Percentiles rank a stretch among this genome's conserved stretches.
Evolutionary conservation across 1,140 invertebrate genomes (phyloP).

Genomic region (Thaumetopoea pityocampa): DNA sequence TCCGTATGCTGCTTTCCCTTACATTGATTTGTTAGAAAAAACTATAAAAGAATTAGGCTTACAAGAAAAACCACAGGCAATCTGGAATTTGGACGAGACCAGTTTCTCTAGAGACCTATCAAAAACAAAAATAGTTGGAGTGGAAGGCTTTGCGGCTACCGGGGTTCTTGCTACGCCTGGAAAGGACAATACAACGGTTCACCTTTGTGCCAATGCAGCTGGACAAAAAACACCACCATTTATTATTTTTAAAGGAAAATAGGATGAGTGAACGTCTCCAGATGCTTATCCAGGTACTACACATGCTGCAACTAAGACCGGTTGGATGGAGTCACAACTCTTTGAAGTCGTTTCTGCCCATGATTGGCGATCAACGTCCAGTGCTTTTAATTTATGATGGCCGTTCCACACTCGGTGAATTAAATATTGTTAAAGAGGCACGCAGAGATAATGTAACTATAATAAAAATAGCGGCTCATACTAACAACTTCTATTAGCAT

Average conservation of each 20-base stretch:
- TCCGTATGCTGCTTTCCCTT: constrained; percentile 31
- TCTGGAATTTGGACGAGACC: constrained; percentile 45
- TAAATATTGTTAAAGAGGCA: constrained; percentile 29
- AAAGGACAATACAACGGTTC: constrained; percentile 47
- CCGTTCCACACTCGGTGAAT: constrained; percentile 24
- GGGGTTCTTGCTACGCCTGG: constrained; percentile 36
- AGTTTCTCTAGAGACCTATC: constrained; percentile 33
- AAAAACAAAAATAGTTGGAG: constrained; percentile 45
- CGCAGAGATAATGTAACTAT: constrained; percentile 26
- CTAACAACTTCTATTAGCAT: constrained; percentile 33
- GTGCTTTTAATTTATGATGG: constrained; percentile 32
- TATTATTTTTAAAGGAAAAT: constrained; percentile 43
- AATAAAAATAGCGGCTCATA: constrained; percentile 33
- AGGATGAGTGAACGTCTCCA: constrained; percentile 20
- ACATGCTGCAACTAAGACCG: constrained; percentile 25
- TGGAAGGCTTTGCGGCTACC: constrained; percentile 28
- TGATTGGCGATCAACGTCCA: constrained; percentile 20
- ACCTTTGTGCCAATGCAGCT: constrained; percentile 37
- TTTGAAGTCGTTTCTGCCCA: constrained; percentile 20
- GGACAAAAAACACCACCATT: constrained; percentile 46
- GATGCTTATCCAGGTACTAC: constrained; percentile 12
- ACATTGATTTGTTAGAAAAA: constrained; percentile 30
- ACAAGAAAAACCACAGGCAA: constrained; percentile 21
- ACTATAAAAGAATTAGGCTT: constrained; percentile 27
- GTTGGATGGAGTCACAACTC: constrained; percentile 15